Evolutionary conservation across 2,797 vertebrate species (phyloP), one percentile per base, ranked within the genome.

Genomic region (Moxostoma hubbsi): DNA sequence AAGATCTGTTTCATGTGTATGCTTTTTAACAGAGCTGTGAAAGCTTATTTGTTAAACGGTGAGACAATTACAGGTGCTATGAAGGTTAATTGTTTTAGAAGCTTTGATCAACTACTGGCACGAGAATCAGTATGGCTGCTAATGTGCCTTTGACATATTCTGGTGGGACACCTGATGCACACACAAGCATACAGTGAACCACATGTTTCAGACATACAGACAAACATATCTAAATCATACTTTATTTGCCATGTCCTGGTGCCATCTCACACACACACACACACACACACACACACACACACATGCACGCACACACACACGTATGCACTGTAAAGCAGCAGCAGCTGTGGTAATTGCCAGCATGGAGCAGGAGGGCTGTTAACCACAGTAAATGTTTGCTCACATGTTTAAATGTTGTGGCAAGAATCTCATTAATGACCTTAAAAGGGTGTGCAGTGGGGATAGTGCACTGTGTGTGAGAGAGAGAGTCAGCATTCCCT

Each of bases 321-420:
- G 43, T 69, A 74, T 82, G 80, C 73, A 80, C 24, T 11, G 6
- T 61, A n/a, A 74, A 3, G 36, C 36, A 85, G 85, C 77, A 36
- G 75, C 85, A 79, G 71, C 82, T 80, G 61, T 73, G 85, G 82
- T 75, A 78, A 81, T 85, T 75, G 69, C 70, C 82, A 83, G 81
- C 80, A 81, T 80, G 82, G 80, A 68, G 83, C 77, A 1, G 68
- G 66, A 75, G 63, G 79, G 73, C 73, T 71, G 80, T 85, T 85
- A 85, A 83, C 76, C 69, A 68, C 71, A 71, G 79, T 85, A 68
- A 82, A 50, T 85, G 85, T 88, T 82, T 85, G 80, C 85, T 70
- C 78, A 79, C 13, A 15, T 79, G 75, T 84, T 82, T 82, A 77
- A 83, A 84, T 83, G 70, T 45, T 75, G 68, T 81, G 63, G 65